Base-by-base conservation (phyloP, 2,113 vertebrate species). In the Terrapene triunguis region DNA sequence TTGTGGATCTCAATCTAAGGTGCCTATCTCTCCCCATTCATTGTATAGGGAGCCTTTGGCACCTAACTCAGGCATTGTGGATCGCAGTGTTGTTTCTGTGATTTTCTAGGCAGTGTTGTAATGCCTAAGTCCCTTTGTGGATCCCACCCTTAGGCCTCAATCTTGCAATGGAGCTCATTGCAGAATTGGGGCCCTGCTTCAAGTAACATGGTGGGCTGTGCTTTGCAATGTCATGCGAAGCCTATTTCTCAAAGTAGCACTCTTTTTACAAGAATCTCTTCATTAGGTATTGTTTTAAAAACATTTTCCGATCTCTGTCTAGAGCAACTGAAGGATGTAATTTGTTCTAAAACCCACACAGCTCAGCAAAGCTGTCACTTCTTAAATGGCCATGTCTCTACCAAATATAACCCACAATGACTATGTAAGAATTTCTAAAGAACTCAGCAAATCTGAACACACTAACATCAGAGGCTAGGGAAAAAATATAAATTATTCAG, bases 321-420 rank as follows among this genome's bases (percentile, higher is more conserved):
- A 29, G 50, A 62, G 80, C 42, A 72, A 85, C 7, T 32, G 35
- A 81, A 82, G 78, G 47, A 72, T 44, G n/a, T 22, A 74, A 74
- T 76, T 93, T 59, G 79, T 89, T 76, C 62, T 84, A 57, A n/a
- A 85, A 81, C 44, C 27, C n/a, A 38, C 44, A 82, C 57, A 48
- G 57, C 62, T 89, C 92, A 85, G 92, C 87, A 89, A 29, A 85
- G 32, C 59, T 85, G 82, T 89, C 87, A 82, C 69, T 76, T 50
- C 42, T 89, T 74, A 74, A 85, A 80, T 81, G 74, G 82, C 87
- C 29, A 74, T n/a, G 84, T 80, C 53, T 74, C 76, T 69, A 57
- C 51, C n/a, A 57, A 79, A 42, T 74, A 16, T 51, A 85, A 81
- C 65, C 78, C 25, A 51, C 53, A 85, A 89, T 80, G 42, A 80